phyloP scores from a whole-genome alignment of 2,113 vertebrate genomes.

The Indri indri region DNA sequence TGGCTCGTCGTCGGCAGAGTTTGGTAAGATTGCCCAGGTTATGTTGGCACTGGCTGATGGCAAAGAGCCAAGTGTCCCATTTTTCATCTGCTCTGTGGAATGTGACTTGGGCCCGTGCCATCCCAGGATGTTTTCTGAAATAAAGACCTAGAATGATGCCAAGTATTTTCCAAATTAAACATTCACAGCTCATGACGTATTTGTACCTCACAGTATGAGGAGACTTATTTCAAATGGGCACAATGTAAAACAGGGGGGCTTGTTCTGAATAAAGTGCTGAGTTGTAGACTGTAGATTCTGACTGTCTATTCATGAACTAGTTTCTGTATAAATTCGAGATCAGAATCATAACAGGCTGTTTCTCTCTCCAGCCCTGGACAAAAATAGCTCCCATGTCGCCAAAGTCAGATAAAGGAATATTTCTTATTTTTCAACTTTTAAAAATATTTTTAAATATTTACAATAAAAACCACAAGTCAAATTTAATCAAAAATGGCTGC shows the following conservation, averaged over 20 bases:
- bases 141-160: conserved; percentile 74
- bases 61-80: conserved; percentile 89
- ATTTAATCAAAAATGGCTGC: neutral
- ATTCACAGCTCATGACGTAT: conserved; percentile 4
- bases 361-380: neutral
- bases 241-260: accelerated
- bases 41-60: conserved; percentile 86
- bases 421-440: neutral
- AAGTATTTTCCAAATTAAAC: neutral
- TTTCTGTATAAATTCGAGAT: neutral
- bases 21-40: conserved; percentile 87
- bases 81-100: conserved; percentile 91
- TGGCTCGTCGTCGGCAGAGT: conserved; percentile 85
- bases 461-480: neutral
- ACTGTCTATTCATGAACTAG: neutral
- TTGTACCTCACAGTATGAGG: neutral
- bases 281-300: too few relatives aligned
- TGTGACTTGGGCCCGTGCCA: conserved; percentile 94
- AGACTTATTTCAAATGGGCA: neutral
- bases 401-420: neutral
- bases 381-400: neutral
- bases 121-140: conserved; percentile 92
- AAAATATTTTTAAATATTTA: neutral
- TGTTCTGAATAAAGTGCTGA: neutral
- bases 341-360: neutral